These are phyloP conservation scores for Nasonia giraulti DNA, from an alignment of 1,140 invertebrate species.

Conservation along the genomic window DNA sequence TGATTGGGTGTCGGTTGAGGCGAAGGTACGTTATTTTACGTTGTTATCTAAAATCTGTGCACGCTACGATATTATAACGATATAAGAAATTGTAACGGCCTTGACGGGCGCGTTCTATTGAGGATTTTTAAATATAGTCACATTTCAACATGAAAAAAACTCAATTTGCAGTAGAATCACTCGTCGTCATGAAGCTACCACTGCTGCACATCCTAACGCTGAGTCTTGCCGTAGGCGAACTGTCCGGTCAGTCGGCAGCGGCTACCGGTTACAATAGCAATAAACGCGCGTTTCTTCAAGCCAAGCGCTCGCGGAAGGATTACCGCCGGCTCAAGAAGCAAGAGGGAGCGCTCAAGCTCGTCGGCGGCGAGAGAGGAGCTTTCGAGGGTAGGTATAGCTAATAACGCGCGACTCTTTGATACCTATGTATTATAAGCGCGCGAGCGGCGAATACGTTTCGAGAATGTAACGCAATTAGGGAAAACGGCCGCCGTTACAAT, in stretches of 20 bases:
- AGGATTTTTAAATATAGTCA: not conserved
- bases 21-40: too few species aligned
- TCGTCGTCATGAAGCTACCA: not conserved
- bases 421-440: too few species aligned
- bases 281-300: not conserved
- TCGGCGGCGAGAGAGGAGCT: conserved; percentile 77
- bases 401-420: too few species aligned
- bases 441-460: not conserved
- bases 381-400: conserved; percentile 78
- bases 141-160: too few species aligned
- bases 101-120: too few species aligned
- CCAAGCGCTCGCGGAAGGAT: conserved; percentile 53
- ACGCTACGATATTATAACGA: too few species aligned
- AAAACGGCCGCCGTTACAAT: not conserved
- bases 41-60: too few species aligned
- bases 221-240: not conserved
- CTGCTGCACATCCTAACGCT: not conserved
- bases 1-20: too few species aligned
- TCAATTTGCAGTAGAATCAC: too few species aligned
- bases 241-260: too few species aligned
- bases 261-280: not conserved
- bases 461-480: not conserved
- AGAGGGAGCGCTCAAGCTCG: conserved; percentile 82
- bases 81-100: too few species aligned
- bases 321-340: conserved; percentile 77